Evolutionary conservation across 2,797 vertebrate genomes (phyloP), one percentile per base, ranked within the genome.

Genomic region (Myotis findleyi): DNA sequence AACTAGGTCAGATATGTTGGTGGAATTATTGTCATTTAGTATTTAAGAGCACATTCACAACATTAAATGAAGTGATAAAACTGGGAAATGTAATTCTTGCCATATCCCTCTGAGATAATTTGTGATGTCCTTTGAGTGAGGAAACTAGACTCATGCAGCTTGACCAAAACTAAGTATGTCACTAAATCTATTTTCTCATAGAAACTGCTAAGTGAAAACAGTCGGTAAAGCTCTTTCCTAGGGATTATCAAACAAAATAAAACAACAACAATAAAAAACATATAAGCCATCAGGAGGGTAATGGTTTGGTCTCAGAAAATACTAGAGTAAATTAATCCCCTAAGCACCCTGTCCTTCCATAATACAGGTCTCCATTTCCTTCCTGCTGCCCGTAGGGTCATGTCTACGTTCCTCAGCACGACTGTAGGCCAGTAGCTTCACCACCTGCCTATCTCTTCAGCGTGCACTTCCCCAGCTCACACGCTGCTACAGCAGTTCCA

Each of bases 41-140:
- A 91, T 88, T 89, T 96, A 93, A 86, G 81, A 87, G 87, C 93
- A 36, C 21, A 92, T 66, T 95, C 30, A n/a, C 7, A 57, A 33
- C 71, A 55, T 27, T 88, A 96, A 57, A 59, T 69, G 21, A 95
- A 81, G 64, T 92, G 89, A 94, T 55, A 88, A 96, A 95, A 86
- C 6, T 77, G 95, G 91, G 59, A 95, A 92, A 66, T 96, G 76
- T 85, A 95, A 95, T 90, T 95, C 76, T 89, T 92, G 75, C 66
- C 69, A 25, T 94, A 83, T 51, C 64, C 69, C 85, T 94, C 81
- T 94, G 96, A 97, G 94, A 97, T 95, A 94, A 96, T 92, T 85
- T 66, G 57, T 12, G 66, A 93, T 94, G 51, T 89, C 72, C 47
- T 93, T 21, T 82, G 33, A 95, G 79, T 21, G 20, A 95, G 38